Base-by-base conservation (phyloP, 2,888 invertebrate species). In the Molorchus minor region DNA sequence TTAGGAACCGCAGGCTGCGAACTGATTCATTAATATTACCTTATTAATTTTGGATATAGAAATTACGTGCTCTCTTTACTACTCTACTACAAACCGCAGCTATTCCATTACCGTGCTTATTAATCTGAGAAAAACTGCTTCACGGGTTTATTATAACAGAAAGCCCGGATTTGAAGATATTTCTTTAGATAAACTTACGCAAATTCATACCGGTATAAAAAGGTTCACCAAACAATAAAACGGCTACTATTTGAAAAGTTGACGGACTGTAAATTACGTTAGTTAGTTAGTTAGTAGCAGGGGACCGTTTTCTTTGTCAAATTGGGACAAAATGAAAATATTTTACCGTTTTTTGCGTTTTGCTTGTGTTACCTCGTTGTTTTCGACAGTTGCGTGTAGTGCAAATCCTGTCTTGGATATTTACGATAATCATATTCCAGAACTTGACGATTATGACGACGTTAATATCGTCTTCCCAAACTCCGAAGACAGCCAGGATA, bases 61-160 rank as follows among this genome's bases (percentile, higher is more conserved):
- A 43, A 20, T n/a, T 15, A n/a, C 25, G 21, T 20, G 21, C 16
- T 38, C 38, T 25, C 25, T 43, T 43, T 43, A 43, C 25, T 43
- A 21, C 13, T 19, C 25, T 43, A 21, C 43, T 43, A 21, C 13
- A 43, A 43, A 43, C 43, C 43, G 21, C 43, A 43, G 19, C 13
- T 40, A 16, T 40, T 40, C 43, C 43, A 43, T 13, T 43, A 20
- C 21, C 43, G 43, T 43, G 19, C 16, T 19, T 5, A 17, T 38
- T 16, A 38, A 21, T 15, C 10, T 21, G 13, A 21, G 13, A 13
- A 25, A 25, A 43, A 43, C 15, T 7, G 12, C 20, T 13, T 5
- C 12, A 43, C 15, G 43, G 43, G 13, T 43, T 43, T 25, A 43
- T 17, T 43, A 25, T 13, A 7, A 21, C 20, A 43, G 25, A 43